Evolutionary conservation across 1,140 invertebrate species (phyloP).

Genomic region (Euglossa dilemma): DNA sequence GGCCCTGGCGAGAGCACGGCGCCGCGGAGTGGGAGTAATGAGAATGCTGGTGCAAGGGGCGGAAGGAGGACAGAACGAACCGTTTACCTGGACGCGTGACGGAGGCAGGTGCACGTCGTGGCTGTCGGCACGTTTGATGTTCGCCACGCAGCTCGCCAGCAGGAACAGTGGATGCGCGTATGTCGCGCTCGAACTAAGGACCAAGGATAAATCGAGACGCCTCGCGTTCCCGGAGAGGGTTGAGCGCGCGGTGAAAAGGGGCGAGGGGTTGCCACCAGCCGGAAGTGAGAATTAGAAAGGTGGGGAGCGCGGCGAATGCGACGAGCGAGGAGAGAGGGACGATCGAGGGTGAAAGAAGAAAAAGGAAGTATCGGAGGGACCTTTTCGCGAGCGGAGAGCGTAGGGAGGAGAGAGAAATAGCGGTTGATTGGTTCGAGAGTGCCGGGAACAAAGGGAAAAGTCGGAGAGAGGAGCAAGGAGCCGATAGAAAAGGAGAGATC

Average conservation of each 20-base stretch:
- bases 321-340: not conserved
- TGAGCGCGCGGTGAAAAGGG: not conserved
- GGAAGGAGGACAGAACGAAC: constrained; percentile 66
- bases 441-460: not conserved
- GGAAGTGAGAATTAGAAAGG: constrained; percentile 35
- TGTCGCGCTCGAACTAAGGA: constrained; percentile 62
- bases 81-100: constrained; percentile 70
- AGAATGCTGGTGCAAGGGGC: constrained; percentile 60
- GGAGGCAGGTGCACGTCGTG: constrained; percentile 71
- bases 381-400: not conserved
- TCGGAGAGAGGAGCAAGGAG: not conserved
- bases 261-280: not conserved
- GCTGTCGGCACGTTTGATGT: constrained; percentile 76
- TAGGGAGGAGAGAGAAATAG: not conserved
- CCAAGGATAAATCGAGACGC: constrained; percentile 53
- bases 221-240: constrained; percentile 2
- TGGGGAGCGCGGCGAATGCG: constrained; percentile 5
- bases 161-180: constrained; percentile 59
- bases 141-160: constrained; percentile 58
- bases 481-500: not conserved
- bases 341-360: not conserved
- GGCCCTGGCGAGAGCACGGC: constrained; percentile 45
- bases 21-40: constrained; percentile 67
- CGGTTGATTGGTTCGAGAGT: not conserved
- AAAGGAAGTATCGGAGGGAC: too few relatives aligned